phyloP scores from a whole-genome alignment of 2,113 vertebrate genomes.

The Choloepus hoffmanni region DNA sequence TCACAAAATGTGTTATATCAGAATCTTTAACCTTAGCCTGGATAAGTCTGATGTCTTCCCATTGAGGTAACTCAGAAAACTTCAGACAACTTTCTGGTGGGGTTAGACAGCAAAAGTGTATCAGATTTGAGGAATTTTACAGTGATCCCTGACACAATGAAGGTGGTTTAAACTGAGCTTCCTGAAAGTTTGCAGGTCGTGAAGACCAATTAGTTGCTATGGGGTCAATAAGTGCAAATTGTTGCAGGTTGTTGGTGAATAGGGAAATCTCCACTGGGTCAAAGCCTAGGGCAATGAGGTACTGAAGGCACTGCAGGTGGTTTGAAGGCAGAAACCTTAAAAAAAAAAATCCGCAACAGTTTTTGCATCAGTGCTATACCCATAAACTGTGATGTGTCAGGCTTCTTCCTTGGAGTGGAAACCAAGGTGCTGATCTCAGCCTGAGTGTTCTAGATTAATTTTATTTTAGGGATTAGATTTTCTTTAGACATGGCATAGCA shows the following conservation, averaged over 20 bases:
- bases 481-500: not conserved
- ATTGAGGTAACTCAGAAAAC: not conserved
- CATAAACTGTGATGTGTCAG: not conserved
- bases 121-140: constrained; percentile 65
- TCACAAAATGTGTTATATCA: not conserved
- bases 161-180: constrained; percentile 74
- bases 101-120: constrained; percentile 46
- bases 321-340: constrained; percentile 55
- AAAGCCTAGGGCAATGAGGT: constrained; percentile 78
- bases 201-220: constrained; percentile 81
- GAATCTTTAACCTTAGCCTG: not conserved
- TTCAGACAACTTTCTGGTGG: constrained; percentile 36
- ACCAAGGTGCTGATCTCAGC: not conserved
- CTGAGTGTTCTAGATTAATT: not conserved
- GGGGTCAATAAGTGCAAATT: constrained; percentile 80
- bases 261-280: constrained; percentile 79
- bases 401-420: not conserved
- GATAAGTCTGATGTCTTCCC: not conserved
- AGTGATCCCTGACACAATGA: constrained; percentile 63
- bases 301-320: constrained; percentile 74
- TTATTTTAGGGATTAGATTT: constrained; percentile 1
- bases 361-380: not conserved
- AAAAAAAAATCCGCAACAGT: constrained; percentile 12
- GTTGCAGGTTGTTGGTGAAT: constrained; percentile 74
- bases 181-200: constrained; percentile 74